Conservation (phyloP, 2,888 invertebrate species). For the Gonocerus acuteangulatus region DNA sequence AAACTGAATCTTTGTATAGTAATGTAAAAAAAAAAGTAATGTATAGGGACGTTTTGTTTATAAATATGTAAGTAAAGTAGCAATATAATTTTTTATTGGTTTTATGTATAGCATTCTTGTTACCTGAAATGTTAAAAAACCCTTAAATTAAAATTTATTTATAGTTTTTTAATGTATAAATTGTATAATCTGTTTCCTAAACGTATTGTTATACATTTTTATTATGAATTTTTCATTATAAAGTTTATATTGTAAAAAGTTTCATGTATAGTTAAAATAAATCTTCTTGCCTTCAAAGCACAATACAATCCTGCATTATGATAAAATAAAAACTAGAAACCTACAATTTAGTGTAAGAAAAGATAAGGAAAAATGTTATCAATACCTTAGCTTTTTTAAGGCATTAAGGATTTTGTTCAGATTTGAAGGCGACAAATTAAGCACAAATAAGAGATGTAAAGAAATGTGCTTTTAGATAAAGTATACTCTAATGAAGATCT, state of each 20-base stretch:
- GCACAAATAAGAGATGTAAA: too few species aligned
- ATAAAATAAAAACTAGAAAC: neutral
- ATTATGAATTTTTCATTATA: slow-evolving; percentile 8
- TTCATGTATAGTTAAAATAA: slow-evolving; percentile 14
- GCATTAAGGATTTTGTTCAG: too few species aligned
- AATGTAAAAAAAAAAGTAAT: slow-evolving; percentile 14
- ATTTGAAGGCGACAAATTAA: too few species aligned
- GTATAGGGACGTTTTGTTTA: slow-evolving; percentile 12
- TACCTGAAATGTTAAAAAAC: neutral
- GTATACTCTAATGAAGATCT: too few species aligned
- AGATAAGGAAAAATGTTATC: too few species aligned
- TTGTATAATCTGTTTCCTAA: slow-evolving; percentile 7
- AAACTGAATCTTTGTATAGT: slow-evolving; percentile 17
- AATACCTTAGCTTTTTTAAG: too few species aligned
- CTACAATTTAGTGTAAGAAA: too few species aligned
- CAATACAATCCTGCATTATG: slow-evolving; percentile 15
- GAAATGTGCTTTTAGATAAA: too few species aligned
- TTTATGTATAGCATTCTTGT: slow-evolving; percentile 4
- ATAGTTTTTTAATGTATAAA: slow-evolving; percentile 10
- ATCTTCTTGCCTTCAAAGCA: slow-evolving; percentile 18
- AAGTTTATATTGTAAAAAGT: slow-evolving; percentile 17
- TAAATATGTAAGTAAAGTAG: slow-evolving; percentile 11
- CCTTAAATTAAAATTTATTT: slow-evolving; percentile 8
- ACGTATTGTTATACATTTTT: slow-evolving; percentile 1
- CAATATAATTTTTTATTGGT: neutral